Conservation (phyloP, 1,140 invertebrate genomes). For the Pseudomyrmex flavicornis region DNA sequence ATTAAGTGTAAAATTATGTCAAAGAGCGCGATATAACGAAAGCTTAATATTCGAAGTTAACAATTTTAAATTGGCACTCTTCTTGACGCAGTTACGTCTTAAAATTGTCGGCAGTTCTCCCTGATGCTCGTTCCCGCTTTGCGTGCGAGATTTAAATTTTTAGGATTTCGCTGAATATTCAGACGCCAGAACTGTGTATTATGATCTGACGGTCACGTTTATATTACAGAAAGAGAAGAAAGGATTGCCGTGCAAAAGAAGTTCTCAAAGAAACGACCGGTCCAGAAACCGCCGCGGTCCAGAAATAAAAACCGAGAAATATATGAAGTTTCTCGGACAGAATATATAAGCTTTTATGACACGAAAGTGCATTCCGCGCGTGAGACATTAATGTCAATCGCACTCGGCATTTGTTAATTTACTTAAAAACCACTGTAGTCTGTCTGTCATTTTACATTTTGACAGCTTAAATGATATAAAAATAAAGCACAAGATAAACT, state of each 20-base stretch:
- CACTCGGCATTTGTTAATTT: conserved; percentile 33
- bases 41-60: conserved; percentile 21
- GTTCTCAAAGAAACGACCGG: conserved; percentile 13
- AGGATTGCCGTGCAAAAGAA: not conserved
- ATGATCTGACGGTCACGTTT: not conserved
- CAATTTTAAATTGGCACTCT: not conserved
- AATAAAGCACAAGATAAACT: no score
- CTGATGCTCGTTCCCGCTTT: not conserved
- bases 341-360: conserved; percentile 38
- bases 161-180: conserved; percentile 54
- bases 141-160: conserved; percentile 34
- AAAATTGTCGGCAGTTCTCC: conserved; percentile 7
- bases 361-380: conserved; percentile 9
- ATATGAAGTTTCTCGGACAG: conserved; percentile 19
- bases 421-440: not conserved
- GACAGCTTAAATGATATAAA: no score
- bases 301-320: conserved; percentile 34
- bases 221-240: not conserved
- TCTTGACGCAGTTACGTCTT: conserved; percentile 14
- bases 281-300: not conserved
- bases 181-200: conserved; percentile 20
- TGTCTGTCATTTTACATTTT: not conserved
- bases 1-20: conserved; percentile 31
- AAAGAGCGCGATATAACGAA: not conserved
- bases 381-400: conserved; percentile 25